Percentiles rank a stretch among this genome's conserved stretches.
phyloP scores from a whole-genome alignment of 2,113 vertebrate species.

The Toxotes chatareus region DNA sequence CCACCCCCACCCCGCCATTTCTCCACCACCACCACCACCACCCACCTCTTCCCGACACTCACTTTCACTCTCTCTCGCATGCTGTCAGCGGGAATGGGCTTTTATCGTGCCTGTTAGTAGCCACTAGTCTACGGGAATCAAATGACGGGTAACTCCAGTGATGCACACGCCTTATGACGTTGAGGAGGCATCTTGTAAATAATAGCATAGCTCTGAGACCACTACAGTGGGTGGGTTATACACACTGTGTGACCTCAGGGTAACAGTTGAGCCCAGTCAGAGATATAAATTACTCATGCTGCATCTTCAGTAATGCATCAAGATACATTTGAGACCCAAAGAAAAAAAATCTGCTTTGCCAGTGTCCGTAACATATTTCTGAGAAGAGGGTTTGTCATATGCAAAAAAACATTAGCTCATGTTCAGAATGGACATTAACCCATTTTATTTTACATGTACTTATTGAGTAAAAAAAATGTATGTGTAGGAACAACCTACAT shows the following conservation, averaged over 20 bases:
- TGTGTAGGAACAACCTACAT: too few species aligned
- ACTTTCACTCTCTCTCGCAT: slow-evolving; percentile 9
- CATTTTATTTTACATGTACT: too few species aligned
- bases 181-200: slow-evolving; percentile 28
- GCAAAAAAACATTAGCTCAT: too few species aligned
- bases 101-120: slow-evolving; percentile 56
- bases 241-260: slow-evolving; percentile 18
- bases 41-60: slow-evolving; percentile 61
- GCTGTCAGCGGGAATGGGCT: slow-evolving; percentile 53
- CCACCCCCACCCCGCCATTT: slow-evolving; percentile 20
- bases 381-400: not conserved
- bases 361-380: too few species aligned
- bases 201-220: not conserved
- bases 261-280: slow-evolving; percentile 10
- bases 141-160: slow-evolving; percentile 45
- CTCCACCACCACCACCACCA: slow-evolving; percentile 22
- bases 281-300: not conserved
- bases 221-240: not conserved
- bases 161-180: slow-evolving; percentile 26
- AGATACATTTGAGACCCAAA: not conserved
- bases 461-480: too few species aligned
- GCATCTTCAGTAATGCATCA: not conserved
- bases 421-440: too few species aligned
- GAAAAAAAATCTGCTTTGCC: too few species aligned
- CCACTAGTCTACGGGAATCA: slow-evolving; percentile 60